phyloP scores from a whole-genome alignment of 2,113 vertebrate species.

The Marcusenius ussheri region DNA sequence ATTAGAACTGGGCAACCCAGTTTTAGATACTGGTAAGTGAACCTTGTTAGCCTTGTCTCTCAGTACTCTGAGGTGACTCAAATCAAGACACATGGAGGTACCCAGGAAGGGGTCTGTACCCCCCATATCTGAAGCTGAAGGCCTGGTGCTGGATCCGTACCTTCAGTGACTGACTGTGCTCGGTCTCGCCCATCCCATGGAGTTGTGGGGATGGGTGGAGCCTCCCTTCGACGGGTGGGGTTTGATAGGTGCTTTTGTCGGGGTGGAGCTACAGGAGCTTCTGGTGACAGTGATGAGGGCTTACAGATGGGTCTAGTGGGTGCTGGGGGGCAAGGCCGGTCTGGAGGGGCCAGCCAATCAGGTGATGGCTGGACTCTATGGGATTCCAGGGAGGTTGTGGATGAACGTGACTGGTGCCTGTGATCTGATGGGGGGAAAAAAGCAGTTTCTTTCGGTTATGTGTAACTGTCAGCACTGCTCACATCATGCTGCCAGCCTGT shows the following conservation, averaged over 20 bases:
- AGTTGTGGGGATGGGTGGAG: conserved; percentile 40
- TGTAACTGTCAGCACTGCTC: background rate
- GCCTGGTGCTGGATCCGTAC: conserved; percentile 30
- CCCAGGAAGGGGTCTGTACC: background rate
- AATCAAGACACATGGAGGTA: background rate
- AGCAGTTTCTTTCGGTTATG: too few relatives aligned
- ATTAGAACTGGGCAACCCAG: background rate
- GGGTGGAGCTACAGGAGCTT: conserved; percentile 38
- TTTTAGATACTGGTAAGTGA: background rate
- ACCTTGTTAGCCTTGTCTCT: background rate
- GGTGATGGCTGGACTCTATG: conserved; percentile 12
- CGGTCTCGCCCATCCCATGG: conserved; percentile 50
- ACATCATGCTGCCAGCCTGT: background rate
- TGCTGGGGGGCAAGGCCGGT: conserved; percentile 50
- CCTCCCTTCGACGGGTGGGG: conserved; percentile 44
- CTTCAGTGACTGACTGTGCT: conserved; percentile 60
- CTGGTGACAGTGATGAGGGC: conserved; percentile 35
- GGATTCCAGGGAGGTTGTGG: conserved; percentile 19
- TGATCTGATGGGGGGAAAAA: conserved; percentile 35
- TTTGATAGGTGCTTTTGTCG: conserved; percentile 28
- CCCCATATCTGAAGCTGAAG: background rate
- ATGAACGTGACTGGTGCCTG: conserved; percentile 49
- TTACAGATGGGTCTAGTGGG: conserved; percentile 51
- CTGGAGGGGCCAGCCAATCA: conserved; percentile 36
- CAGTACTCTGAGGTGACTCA: background rate